Conservation (phyloP, 2,113 vertebrate genomes). For the Vulpes lagopus region DNA sequence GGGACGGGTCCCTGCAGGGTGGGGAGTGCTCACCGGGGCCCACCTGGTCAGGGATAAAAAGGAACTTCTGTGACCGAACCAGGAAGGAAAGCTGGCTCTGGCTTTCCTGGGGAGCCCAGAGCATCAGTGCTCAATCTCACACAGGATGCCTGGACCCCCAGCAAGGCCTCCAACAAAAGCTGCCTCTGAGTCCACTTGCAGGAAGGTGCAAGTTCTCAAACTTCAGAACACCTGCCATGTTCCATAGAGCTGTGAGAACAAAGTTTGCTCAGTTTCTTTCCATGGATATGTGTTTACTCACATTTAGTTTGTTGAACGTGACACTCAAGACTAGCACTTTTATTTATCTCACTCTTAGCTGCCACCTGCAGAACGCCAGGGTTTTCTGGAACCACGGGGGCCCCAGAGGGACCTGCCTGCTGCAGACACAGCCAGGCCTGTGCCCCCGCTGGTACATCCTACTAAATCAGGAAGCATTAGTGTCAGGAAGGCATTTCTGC, state of each 20-base stretch:
- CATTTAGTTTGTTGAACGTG: rapidly evolving
- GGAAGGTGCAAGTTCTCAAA: rapidly evolving
- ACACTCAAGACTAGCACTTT: rapidly evolving
- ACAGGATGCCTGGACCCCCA: rapidly evolving
- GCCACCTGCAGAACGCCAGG: rapidly evolving
- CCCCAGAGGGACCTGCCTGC: rapidly evolving
- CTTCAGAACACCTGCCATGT: rapidly evolving
- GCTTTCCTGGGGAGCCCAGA: rapidly evolving
- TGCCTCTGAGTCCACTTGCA: rapidly evolving
- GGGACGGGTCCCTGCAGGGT: rapidly evolving
- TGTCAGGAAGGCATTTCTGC: rapidly evolving
- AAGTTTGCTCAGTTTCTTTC: rapidly evolving
- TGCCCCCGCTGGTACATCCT: rapidly evolving
- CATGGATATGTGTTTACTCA: rapidly evolving
- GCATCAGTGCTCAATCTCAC: not conserved
- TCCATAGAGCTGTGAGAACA: rapidly evolving
- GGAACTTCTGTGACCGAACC: rapidly evolving
- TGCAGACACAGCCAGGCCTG: too few species aligned
- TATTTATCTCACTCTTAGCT: too few species aligned
- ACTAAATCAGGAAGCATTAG: rapidly evolving
- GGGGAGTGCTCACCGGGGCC: too few species aligned
- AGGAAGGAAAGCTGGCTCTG: not conserved
- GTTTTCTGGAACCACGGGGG: rapidly evolving
- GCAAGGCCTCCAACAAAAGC: rapidly evolving
- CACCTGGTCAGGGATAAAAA: not conserved